Conservation (phyloP, 2,888 invertebrate genomes). For the Xestia xanthographa region DNA sequence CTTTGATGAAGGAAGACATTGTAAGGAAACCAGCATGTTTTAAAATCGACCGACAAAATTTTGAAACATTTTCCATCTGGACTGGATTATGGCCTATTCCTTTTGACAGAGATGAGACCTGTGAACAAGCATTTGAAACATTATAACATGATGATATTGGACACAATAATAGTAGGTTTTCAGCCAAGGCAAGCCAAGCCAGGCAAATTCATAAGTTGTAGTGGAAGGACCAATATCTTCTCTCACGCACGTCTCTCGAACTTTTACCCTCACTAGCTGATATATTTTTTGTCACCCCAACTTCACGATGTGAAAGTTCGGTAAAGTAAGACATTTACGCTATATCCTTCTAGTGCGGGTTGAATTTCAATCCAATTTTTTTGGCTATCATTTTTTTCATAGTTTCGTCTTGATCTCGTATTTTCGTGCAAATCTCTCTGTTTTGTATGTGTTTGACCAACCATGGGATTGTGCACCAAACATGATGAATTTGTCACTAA, state of each 20-base stretch:
- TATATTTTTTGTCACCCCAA: constrained; percentile 7
- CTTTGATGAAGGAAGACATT: too few species aligned
- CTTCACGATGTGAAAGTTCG: constrained; percentile 27
- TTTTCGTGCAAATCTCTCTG: not conserved
- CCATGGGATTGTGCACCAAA: not conserved
- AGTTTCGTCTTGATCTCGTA: not conserved
- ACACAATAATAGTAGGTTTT: too few species aligned
- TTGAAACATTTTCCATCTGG: too few species aligned
- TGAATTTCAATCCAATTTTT: constrained; percentile 27
- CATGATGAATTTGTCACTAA: not conserved
- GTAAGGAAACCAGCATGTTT: too few species aligned
- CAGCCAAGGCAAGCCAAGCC: too few species aligned
- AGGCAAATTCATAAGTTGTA: too few species aligned
- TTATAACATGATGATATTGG: too few species aligned
- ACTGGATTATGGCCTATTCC: too few species aligned
- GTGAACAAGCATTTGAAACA: too few species aligned
- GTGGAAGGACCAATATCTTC: not conserved
- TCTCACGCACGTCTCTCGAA: not conserved
- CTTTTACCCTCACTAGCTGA: constrained; percentile 1
- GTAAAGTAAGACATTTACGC: constrained; percentile 4
- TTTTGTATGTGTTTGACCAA: not conserved
- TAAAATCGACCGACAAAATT: too few species aligned
- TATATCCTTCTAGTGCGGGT: not conserved
- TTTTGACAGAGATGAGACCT: too few species aligned
- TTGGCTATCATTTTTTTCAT: not conserved